Evolutionary conservation across 2,797 vertebrate species (phyloP), one percentile per base, ranked within the genome.

Genomic region (Anguilla megastoma): DNA sequence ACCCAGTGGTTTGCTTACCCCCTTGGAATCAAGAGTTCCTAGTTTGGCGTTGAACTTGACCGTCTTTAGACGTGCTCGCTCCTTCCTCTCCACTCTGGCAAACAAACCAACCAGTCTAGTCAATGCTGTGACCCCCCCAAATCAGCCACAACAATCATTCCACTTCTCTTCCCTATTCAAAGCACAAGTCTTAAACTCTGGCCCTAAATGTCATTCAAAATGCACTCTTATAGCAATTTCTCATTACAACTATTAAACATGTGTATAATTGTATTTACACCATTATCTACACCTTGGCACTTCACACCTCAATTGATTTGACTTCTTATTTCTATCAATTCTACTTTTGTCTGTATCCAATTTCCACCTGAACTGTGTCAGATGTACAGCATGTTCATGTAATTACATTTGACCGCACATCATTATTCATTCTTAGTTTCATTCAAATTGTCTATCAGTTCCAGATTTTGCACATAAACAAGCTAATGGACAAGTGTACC

Each of bases 11-110:
- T 36, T 14, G 2, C 98, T 90, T 95, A 99, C 98, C 97, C 96
- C 98, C 97, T 98, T 99, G 48, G 97, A 97, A 92, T 99, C 98
- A 86, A 98, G 96, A 9, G 97, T 97, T 87, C 98, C 98, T 0
- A 97, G 97, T 87, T 97, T 99, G 0, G 98, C 96, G 0, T 99
- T 99, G 95, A 99, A 99, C 92, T 99, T 99, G 93, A 99, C 98
- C 0, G 98, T 99, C 95, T 99, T 99, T 89, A 99, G 96, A 83
- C 98, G 97, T 0, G 98, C 97, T 54, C 98, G 95, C 90, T 99
- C 98, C 92, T 99, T 99, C 90, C 98, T 97, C 92, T 99, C 98
- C 92, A 99, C 98, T 90, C 98, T 99, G 94, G 60, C 18, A 41
- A 88, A 86, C 48, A 90, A 84, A 91, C 86, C 74, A 84, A 48